These are phyloP conservation scores for Brachionus plicatilis DNA, from an alignment of 1,140 invertebrate species.

Conservation along the genomic window DNA sequence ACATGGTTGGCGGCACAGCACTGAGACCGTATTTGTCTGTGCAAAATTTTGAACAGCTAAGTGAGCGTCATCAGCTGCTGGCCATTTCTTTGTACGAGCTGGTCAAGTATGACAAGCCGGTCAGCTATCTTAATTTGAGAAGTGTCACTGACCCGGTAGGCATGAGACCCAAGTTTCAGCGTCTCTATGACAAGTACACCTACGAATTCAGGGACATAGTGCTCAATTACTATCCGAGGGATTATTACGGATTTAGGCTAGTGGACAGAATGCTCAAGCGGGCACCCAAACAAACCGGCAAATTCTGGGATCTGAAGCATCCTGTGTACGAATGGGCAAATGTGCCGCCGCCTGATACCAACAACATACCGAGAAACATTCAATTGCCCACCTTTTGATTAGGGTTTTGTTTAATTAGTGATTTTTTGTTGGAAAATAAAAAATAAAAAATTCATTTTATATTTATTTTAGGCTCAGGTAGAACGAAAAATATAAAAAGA, in stretches of 20 bases:
- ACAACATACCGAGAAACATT: conserved; percentile 29
- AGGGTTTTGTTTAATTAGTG: neutral
- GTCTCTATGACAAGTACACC: conserved; percentile 30
- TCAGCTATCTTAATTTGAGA: conserved; percentile 8
- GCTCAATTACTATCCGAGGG: conserved; percentile 32
- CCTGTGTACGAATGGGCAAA: conserved; percentile 40
- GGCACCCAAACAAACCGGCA: conserved; percentile 14
- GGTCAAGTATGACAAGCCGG: conserved; percentile 32
- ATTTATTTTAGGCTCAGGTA: no score
- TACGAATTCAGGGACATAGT: conserved; percentile 39
- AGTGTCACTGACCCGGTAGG: neutral
- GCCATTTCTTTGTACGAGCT: conserved; percentile 27
- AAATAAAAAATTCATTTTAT: neutral
- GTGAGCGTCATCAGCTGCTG: neutral
- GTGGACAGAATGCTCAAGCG: conserved; percentile 19
- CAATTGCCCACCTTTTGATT: conserved; percentile 1
- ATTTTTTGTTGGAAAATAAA: neutral
- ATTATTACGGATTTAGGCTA: conserved; percentile 11
- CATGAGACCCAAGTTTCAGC: conserved; percentile 19
- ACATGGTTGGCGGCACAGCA: conserved; percentile 15
- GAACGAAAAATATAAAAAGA: no score
- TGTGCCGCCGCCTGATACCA: conserved; percentile 32
- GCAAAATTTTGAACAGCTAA: conserved; percentile 34
- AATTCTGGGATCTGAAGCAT: conserved; percentile 38
- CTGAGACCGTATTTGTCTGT: conserved; percentile 28